A percentile compares a stretch with the other conserved stretches of the same genome.
phyloP scores from a whole-genome alignment of 2,888 invertebrate genomes.

The Heteromyza rotundicornis region DNA sequence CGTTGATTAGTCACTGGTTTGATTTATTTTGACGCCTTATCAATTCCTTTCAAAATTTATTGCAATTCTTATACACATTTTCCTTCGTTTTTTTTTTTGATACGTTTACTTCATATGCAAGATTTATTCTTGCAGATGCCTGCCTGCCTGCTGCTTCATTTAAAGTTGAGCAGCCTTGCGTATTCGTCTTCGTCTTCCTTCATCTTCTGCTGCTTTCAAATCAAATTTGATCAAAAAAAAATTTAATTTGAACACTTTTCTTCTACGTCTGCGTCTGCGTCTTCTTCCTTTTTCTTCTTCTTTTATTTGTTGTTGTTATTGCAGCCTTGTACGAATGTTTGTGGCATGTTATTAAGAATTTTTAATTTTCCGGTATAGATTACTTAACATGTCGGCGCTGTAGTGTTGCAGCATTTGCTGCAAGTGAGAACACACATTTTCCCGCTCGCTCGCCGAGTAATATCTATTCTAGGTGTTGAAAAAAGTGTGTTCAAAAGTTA shows the following conservation, averaged over 20 bases:
- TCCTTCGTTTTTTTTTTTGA: background rate
- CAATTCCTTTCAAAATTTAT: conserved; percentile 61
- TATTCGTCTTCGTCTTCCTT: conserved; percentile 13
- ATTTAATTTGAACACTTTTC: background rate
- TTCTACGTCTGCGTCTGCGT: no score
- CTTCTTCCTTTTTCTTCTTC: no score
- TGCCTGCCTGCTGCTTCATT: conserved; percentile 21
- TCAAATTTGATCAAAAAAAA: conserved; percentile 4
- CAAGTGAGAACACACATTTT: background rate
- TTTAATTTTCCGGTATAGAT: conserved; percentile 54
- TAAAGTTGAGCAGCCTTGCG: conserved; percentile 34
- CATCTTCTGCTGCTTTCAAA: background rate
- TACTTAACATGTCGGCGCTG: conserved; percentile 33
- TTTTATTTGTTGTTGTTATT: background rate
- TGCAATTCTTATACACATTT: conserved; percentile 50
- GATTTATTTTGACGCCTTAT: conserved; percentile 64
- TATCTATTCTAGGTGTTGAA: conserved; percentile 43
- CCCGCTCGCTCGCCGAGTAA: background rate
- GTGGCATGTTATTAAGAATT: conserved; percentile 53
- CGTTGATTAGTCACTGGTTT: conserved; percentile 46
- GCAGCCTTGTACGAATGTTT: background rate
- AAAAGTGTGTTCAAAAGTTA: conserved; percentile 57
- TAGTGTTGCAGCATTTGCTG: background rate
- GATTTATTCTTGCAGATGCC: background rate
- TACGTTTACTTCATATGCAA: background rate